Base-by-base conservation (phyloP, 92 coral and sea anemone genomes). In the Palythoa grandiflora region DNA sequence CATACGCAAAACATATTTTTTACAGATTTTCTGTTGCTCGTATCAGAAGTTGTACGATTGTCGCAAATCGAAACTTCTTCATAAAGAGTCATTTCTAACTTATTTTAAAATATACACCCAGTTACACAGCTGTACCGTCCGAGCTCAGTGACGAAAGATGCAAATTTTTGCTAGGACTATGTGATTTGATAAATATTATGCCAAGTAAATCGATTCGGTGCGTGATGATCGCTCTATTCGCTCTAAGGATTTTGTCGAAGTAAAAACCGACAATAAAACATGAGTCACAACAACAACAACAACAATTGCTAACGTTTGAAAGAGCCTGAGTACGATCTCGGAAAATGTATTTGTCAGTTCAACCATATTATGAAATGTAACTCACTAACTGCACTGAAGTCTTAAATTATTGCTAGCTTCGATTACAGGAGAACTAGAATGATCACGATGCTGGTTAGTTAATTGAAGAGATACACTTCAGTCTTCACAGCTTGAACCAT, bases 81-180 rank as follows among this genome's bases (percentile, higher is more conserved):
- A 63, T 8, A 44, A 44, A 44, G 5, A 4, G 50, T 44, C 5
- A 44, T 44, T 44, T 44, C 50, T 17, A 63, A 9, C 9, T n/a
- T 63, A n/a, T 63, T 35, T 63, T 63, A 54, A 7, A 35, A 54
- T 20, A 55, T 20, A 28, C 78, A 12, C 2, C 20, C 68, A 21
- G 21, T 51, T 11, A 11, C 63, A 28, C 65, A 17, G 17, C 51
- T 28, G 52, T 21, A 77, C 52, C 36, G 21, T 28, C 47, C 16
- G 1, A 48, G 63, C 19, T 77, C 40, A 35, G 36, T 54, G 83
- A 77, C n/a, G 83, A 28, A 53, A 77, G 44, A 77, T 77, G 83
- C 83, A 77, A 77, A 77, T 77, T 14, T 77, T 21, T 54, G 9
- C 48, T 77, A 47, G 47, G 66, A 21, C 37, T 35, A 17, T 76